Conservation (phyloP, 2,113 vertebrate genomes). For the Xiphorhynchus elegans region DNA sequence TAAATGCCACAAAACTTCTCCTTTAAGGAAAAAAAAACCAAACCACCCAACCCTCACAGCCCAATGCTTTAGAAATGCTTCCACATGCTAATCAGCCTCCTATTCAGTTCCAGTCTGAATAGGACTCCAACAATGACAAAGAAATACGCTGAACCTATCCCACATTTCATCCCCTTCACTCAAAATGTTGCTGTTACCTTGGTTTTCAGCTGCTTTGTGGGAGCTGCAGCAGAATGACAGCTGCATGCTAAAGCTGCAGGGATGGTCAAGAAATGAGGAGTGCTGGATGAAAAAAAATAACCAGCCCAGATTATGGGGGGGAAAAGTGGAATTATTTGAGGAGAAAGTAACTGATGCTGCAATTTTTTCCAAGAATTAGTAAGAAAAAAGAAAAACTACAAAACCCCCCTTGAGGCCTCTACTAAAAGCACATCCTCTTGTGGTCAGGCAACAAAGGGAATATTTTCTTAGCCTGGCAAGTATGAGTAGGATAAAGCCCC, state of each 20-base stretch:
- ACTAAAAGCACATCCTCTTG: not conserved
- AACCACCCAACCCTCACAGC: slow-evolving; percentile 25
- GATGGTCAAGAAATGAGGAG: not conserved
- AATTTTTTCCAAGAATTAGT: not conserved
- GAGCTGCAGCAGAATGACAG: slow-evolving; percentile 35
- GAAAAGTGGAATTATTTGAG: not conserved
- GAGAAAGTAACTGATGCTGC: not conserved
- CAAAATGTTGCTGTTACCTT: slow-evolving; percentile 67
- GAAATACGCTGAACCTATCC: slow-evolving; percentile 72
- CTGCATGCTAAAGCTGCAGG: slow-evolving; percentile 40
- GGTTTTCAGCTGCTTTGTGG: slow-evolving; percentile 64
- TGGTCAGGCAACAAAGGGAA: not conserved
- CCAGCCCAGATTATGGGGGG: not conserved
- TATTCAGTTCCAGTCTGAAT: slow-evolving; percentile 79
- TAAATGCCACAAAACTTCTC: slow-evolving; percentile 69
- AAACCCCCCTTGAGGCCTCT: not conserved
- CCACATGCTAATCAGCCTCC: slow-evolving; percentile 79
- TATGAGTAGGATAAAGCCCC: not conserved
- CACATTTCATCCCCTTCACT: slow-evolving; percentile 66
- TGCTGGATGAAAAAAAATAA: not conserved
- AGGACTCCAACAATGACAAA: slow-evolving; percentile 75
- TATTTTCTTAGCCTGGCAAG: not conserved
- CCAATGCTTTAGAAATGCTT: slow-evolving; percentile 72
- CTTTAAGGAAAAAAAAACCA: slow-evolving; percentile 61
- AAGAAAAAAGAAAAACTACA: not conserved